Evolutionary conservation across 2,113 vertebrate genomes (phyloP).

Genomic region (Colistium nudipinnis): DNA sequence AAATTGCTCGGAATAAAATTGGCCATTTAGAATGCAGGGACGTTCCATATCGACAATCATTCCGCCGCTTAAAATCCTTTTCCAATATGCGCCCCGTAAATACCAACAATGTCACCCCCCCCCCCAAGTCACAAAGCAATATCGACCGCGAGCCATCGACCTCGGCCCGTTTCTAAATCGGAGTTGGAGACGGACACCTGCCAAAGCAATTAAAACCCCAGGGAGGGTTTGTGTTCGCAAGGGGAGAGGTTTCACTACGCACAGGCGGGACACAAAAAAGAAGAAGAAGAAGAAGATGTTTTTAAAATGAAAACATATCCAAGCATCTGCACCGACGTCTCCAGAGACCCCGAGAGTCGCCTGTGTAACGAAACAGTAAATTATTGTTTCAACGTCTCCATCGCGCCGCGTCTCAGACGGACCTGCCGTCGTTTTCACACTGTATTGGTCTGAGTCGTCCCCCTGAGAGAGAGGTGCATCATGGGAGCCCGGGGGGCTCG

Average conservation of each 20-base stretch:
- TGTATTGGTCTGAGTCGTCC: conserved; percentile 62
- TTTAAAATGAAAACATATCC: no score
- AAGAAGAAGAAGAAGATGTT: conserved; percentile 24
- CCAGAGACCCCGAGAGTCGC: no score
- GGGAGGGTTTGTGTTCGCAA: conserved; percentile 36
- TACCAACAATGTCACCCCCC: conserved; percentile 25
- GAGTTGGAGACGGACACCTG: conserved; percentile 35
- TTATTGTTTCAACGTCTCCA: conserved; percentile 31
- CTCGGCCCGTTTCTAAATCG: conserved; percentile 50
- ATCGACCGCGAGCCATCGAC: conserved; percentile 63
- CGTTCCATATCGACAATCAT: conserved; percentile 61
- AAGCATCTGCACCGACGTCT: conserved; percentile 1
- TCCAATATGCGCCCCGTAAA: conserved; percentile 47
- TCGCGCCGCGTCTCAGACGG: conserved; percentile 13
- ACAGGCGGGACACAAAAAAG: conserved; percentile 11
- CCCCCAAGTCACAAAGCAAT: conserved; percentile 51
- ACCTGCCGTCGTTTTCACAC: conserved; percentile 16
- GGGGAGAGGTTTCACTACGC: conserved; percentile 21
- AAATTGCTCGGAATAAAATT: conserved; percentile 45
- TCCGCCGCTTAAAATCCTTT: conserved; percentile 58
- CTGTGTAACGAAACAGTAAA: conserved; percentile 10
- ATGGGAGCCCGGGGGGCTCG: conserved; percentile 42
- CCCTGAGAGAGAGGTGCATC: conserved; percentile 39
- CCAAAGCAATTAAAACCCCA: conserved; percentile 63
- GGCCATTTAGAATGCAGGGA: conserved; percentile 38